Conservation (phyloP, 2,888 invertebrate species). For the Keiferia lycopersicella region DNA sequence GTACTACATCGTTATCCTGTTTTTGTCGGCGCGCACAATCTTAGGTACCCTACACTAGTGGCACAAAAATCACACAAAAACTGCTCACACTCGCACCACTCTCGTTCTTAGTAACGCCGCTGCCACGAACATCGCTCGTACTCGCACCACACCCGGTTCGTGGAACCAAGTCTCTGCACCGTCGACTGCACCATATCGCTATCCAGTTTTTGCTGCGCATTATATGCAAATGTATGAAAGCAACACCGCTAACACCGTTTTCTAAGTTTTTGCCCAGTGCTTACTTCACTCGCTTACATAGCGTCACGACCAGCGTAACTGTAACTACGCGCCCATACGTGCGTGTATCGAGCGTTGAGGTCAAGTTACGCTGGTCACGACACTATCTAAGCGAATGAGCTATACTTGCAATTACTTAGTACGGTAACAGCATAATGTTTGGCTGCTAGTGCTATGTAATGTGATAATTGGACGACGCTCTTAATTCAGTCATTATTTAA, state of each 20-base stretch:
- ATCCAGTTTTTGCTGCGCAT: slow-evolving; percentile 48
- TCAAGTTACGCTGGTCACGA: slow-evolving; percentile 33
- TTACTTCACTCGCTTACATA: not conserved
- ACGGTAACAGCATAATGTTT: slow-evolving; percentile 17
- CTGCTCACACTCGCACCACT: not conserved
- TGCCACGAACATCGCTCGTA: slow-evolving; percentile 23
- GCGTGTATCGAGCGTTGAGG: too few relatives aligned
- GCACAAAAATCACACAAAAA: too few relatives aligned
- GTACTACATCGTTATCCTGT: not conserved
- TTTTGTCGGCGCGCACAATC: not conserved
- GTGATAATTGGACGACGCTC: slow-evolving; percentile 13
- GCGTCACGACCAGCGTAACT: too few relatives aligned
- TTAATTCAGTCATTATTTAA: slow-evolving; percentile 16
- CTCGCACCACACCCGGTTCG: slow-evolving; percentile 35
- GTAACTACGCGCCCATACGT: too few relatives aligned
- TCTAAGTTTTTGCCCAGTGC: slow-evolving; percentile 48
- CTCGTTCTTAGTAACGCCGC: not conserved
- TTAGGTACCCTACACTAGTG: too few relatives aligned
- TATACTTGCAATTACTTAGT: slow-evolving; percentile 42
- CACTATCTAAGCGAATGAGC: too few relatives aligned
- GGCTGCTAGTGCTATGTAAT: slow-evolving; percentile 8
- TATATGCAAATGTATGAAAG: slow-evolving; percentile 66
- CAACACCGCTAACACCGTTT: slow-evolving; percentile 53
- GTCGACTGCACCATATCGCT: slow-evolving; percentile 28
- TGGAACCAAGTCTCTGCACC: slow-evolving; percentile 48